These are phyloP conservation scores for Gryon sp. DNA, from an alignment of 1,140 invertebrate genomes.

Conservation along the genomic window DNA sequence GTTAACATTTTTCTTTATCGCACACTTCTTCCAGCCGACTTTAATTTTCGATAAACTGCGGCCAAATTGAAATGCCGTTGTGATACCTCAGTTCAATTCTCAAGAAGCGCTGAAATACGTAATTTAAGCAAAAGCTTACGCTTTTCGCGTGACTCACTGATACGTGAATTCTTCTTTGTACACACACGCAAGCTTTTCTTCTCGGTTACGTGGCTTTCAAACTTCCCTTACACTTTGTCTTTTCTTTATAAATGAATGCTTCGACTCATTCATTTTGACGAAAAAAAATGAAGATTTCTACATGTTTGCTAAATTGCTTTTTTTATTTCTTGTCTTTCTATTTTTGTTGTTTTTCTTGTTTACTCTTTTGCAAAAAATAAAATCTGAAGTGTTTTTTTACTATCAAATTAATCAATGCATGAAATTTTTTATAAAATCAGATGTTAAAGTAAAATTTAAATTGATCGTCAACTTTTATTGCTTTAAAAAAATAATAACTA, in stretches of 20 bases:
- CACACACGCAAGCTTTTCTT: slow-evolving; percentile 19
- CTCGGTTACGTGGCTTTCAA: slow-evolving; percentile 39
- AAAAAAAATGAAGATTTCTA: slow-evolving; percentile 2
- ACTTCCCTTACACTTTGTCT: slow-evolving; percentile 43
- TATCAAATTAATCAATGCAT: no score
- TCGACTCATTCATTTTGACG: slow-evolving; percentile 4
- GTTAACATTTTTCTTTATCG: neutral
- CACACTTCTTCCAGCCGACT: neutral
- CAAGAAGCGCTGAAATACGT: slow-evolving; percentile 46
- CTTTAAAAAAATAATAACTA: no score
- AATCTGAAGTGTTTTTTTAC: no score
- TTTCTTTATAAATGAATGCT: slow-evolving; percentile 17
- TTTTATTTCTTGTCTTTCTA: neutral
- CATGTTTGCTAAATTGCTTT: no score
- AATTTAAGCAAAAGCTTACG: slow-evolving; percentile 53
- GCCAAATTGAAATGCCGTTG: slow-evolving; percentile 33
- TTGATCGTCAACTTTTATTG: no score
- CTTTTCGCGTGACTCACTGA: slow-evolving; percentile 38
- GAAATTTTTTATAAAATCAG: no score
- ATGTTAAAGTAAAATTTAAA: no score
- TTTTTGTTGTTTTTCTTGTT: no score
- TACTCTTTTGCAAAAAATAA: no score
- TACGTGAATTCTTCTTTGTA: slow-evolving; percentile 50
- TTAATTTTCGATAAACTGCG: slow-evolving; percentile 56
- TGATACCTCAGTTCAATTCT: slow-evolving; percentile 34